Evolutionary conservation across 1,140 invertebrate species (phyloP).

Genomic region (Drosophila littoralis): DNA sequence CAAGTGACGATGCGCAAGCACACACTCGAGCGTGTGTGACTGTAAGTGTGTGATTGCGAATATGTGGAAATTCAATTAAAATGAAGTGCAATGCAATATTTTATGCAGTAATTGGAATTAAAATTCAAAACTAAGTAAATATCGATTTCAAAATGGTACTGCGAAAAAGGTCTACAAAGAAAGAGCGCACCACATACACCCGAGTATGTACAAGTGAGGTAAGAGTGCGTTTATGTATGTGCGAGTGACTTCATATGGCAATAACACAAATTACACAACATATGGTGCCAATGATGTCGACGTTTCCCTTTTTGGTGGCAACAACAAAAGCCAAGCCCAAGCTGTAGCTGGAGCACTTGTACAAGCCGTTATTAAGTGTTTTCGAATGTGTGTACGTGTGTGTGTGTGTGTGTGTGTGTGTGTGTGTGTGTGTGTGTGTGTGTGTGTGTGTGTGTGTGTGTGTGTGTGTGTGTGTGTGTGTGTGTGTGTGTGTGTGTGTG

Average conservation of each 20-base stretch:
- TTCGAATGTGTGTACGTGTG: neutral
- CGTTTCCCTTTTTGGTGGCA: constrained; percentile 73
- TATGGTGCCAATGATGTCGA: constrained; percentile 83
- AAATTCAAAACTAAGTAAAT: constrained; percentile 81
- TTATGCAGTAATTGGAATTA: constrained; percentile 75
- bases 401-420: constrained; percentile 8
- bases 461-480: constrained; percentile 23
- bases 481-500: constrained; percentile 11
- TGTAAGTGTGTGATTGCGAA: constrained; percentile 15
- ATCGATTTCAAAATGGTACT: constrained; percentile 60
- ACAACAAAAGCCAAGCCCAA: constrained; percentile 48
- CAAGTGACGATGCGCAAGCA: constrained; percentile 57
- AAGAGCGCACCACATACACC: constrained; percentile 38
- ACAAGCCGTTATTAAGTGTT: constrained; percentile 26
- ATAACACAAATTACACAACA: constrained; percentile 84
- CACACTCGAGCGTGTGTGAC: constrained; percentile 12
- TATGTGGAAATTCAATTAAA: constrained; percentile 73
- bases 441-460: constrained; percentile 10
- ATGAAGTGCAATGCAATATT: constrained; percentile 74
- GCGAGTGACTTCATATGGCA: constrained; percentile 70
- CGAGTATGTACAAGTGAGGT: constrained; percentile 11
- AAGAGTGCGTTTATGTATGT: constrained; percentile 25
- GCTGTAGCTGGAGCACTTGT: constrained; percentile 26
- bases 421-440: constrained; percentile 22
- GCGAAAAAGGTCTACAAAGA: constrained; percentile 45